Percentiles rank a stretch among this genome's conserved stretches.
Conservation (phyloP, 2,888 invertebrate species). For the Coenonympha arcania region DNA sequence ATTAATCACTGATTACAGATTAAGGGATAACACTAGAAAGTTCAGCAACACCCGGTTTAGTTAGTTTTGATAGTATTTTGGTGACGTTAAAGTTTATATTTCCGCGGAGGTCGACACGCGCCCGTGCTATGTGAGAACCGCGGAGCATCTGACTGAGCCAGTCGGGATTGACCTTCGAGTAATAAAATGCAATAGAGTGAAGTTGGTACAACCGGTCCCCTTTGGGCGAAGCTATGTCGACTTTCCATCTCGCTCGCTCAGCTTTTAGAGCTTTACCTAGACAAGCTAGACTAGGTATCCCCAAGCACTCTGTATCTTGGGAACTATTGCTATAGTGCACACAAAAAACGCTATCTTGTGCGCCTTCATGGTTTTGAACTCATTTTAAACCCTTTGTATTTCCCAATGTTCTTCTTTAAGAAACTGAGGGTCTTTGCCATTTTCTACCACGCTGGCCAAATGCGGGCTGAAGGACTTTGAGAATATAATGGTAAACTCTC, state of each 20-base stretch:
- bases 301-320: neutral
- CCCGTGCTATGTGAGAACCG: conserved; percentile 32
- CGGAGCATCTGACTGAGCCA: conserved; percentile 44
- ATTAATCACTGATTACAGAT: conserved; percentile 23
- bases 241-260: conserved; percentile 27
- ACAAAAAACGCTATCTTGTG: no score
- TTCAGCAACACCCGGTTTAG: conserved; percentile 13
- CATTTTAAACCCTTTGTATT: no score
- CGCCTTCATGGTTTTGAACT: no score
- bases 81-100: conserved; percentile 44
- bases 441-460: no score
- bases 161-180: conserved; percentile 56
- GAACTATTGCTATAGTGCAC: neutral
- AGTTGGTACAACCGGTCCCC: conserved; percentile 63
- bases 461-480: no score
- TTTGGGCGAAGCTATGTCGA: conserved; percentile 64
- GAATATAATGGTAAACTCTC: no score
- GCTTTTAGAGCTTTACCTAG: conserved; percentile 8
- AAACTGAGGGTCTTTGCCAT: no score
- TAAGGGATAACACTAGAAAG: conserved; percentile 9
- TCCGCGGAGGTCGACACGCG: conserved; percentile 30
- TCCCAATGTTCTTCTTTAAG: no score
- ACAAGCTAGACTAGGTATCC: conserved; percentile 1
- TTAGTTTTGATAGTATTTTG: conserved; percentile 26
- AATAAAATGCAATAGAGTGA: conserved; percentile 55